Base-by-base conservation (phyloP, 2,797 vertebrate genomes). In the Crocodylus rhombifer region DNA sequence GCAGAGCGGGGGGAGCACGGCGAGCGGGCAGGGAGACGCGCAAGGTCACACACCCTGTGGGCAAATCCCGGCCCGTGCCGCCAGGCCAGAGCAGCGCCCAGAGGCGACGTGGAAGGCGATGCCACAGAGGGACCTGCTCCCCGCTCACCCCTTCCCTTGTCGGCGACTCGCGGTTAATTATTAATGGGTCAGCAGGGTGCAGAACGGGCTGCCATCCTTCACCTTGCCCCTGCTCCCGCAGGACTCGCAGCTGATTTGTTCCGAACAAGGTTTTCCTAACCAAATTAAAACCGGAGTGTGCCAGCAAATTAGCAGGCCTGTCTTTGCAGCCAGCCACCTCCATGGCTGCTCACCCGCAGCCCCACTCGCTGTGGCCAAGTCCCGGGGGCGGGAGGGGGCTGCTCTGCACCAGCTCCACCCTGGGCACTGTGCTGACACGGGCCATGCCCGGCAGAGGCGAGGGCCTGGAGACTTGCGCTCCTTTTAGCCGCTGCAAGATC, bases 391-490 rank as follows among this genome's bases (percentile, higher is more conserved):
- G 14, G 65, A 14, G 65, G 12, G 14, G 17, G 12, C 3, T 4
- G 14, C 7, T 2, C 17, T 17, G 33, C 16, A 33, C 30, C 4
- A 26, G 15, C 15, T 14, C 55, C 8, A 16, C 18, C 12, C 76
- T 21, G 57, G 55, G 55, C 6, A 11, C 56, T 18, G 57, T 14
- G 23, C 42, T 3, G 63, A 26, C n/a, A 30, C 30, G 8, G 62
- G 36, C 62, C 3, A 4, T 7, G 23, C 25, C 74, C 26, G 7
- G 1, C 23, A 3, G 14, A 56, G 74, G 25, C 0, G 7, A 7
- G n/a, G n/a, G 21, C 23, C 42, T 0, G 4, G 7, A 4, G 90
- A 73, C 77, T 84, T 14, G 5, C 21, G 64, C 69, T 5, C 2
- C 5, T 42, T 1, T 5, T n/a, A 0, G 8, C 64, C 20, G 87